Evolutionary conservation across 2,797 vertebrate species (phyloP).

Genomic region (Falco berigora): DNA sequence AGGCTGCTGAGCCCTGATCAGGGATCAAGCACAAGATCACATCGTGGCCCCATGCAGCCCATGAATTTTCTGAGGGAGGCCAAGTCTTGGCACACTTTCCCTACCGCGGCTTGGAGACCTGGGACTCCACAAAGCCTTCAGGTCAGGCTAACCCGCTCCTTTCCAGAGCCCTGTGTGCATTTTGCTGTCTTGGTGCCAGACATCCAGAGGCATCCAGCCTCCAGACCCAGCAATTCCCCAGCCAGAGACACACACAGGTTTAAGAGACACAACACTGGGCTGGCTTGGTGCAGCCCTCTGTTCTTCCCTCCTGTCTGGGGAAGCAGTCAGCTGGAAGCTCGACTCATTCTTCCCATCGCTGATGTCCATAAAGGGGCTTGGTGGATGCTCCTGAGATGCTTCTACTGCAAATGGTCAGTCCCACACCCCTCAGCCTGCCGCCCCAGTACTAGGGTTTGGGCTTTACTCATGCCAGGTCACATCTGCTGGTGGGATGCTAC

Average conservation of each 20-base stretch:
- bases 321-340: background rate
- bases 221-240: background rate
- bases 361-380: background rate
- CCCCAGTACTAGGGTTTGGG: background rate
- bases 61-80: background rate
- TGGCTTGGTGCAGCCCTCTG: no score
- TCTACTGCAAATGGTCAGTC: background rate
- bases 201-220: background rate
- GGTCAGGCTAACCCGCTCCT: background rate
- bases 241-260: background rate
- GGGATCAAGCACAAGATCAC: background rate
- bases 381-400: background rate
- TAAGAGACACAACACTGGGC: background rate
- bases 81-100: background rate
- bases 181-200: background rate
- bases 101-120: background rate
- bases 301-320: background rate
- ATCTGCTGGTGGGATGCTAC: background rate
- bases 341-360: background rate
- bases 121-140: background rate
- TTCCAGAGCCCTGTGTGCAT: background rate
- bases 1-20: background rate
- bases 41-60: rapidly evolving
- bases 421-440: background rate
- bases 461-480: background rate